phyloP scores from a whole-genome alignment of 2,797 vertebrate genomes.

The Micropoecilia bifurca region DNA sequence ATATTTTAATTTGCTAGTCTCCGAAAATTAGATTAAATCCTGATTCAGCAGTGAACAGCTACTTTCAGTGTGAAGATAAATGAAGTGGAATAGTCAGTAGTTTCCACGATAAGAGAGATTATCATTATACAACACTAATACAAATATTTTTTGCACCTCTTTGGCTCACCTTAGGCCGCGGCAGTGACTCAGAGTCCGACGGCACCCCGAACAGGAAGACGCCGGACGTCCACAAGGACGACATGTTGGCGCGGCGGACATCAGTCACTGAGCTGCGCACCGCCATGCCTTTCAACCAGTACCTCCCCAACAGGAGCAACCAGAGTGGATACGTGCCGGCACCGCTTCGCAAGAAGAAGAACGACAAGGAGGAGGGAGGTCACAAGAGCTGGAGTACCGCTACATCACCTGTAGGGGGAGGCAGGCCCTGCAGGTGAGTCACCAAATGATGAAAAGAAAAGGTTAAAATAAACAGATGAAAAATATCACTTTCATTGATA shows the following conservation, averaged over 20 bases:
- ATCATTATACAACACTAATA: not conserved
- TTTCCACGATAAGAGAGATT: not conserved
- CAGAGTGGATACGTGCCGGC: slow-evolving; percentile 90
- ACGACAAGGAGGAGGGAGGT: slow-evolving; percentile 85
- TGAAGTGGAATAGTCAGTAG: not conserved
- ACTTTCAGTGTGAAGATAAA: not conserved
- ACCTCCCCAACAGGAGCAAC: slow-evolving; percentile 97
- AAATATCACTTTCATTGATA: not conserved
- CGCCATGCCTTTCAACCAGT: slow-evolving; percentile 97
- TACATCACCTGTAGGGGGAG: slow-evolving; percentile 90
- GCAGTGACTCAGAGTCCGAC: slow-evolving; percentile 96
- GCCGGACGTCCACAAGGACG: slow-evolving; percentile 94
- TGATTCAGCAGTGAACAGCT: not conserved
- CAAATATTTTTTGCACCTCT: not conserved
- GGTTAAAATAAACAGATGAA: not conserved
- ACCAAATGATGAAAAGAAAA: not conserved
- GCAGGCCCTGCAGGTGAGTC: slow-evolving; percentile 92
- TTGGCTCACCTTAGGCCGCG: slow-evolving; percentile 82
- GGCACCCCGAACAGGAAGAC: slow-evolving; percentile 89
- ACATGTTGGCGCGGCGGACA: slow-evolving; percentile 93
- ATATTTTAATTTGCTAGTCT: not conserved
- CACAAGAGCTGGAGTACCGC: slow-evolving; percentile 95
- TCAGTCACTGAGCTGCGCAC: slow-evolving; percentile 91
- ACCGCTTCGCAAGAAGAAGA: slow-evolving; percentile 87
- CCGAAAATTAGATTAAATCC: not conserved